A percentile compares a stretch with the other conserved stretches of the same genome.
Evolutionary conservation across 2,113 vertebrate species (phyloP).

Genomic region (Silurus asotus): DNA sequence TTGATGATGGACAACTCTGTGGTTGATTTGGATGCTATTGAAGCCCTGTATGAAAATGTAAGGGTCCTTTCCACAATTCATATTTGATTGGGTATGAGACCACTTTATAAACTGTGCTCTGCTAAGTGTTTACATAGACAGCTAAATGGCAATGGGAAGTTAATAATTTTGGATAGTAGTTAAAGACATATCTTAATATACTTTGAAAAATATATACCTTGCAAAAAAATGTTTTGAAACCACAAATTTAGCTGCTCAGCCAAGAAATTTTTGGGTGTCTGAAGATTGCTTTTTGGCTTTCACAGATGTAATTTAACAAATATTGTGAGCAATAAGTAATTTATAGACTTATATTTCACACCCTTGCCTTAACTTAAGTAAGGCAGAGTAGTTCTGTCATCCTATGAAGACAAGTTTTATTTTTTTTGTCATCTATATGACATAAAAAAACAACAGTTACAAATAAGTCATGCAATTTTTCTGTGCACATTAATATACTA

Average conservation of each 20-base stretch:
- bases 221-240: not conserved
- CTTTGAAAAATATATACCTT: too few species aligned
- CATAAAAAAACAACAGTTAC: not conserved
- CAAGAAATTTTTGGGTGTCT: not conserved
- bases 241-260: not conserved
- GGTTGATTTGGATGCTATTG: constrained; percentile 92
- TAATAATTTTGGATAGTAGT: not conserved
- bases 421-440: not conserved
- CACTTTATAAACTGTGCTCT: not conserved
- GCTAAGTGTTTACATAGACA: not conserved
- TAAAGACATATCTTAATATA: not conserved
- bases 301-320: not conserved
- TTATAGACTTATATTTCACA: not conserved
- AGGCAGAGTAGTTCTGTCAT: not conserved
- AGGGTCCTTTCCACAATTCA: constrained; percentile 51
- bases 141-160: not conserved
- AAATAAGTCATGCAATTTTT: not conserved
- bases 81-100: not conserved
- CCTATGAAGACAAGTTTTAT: not conserved
- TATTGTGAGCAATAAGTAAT: not conserved
- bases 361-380: not conserved
- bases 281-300: not conserved
- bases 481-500: not conserved
- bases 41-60: constrained; percentile 95
- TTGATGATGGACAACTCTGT: constrained; percentile 87